These are phyloP conservation scores for Dichetophora obliterata DNA, from an alignment of 2,888 invertebrate genomes.

Conservation along the genomic window DNA sequence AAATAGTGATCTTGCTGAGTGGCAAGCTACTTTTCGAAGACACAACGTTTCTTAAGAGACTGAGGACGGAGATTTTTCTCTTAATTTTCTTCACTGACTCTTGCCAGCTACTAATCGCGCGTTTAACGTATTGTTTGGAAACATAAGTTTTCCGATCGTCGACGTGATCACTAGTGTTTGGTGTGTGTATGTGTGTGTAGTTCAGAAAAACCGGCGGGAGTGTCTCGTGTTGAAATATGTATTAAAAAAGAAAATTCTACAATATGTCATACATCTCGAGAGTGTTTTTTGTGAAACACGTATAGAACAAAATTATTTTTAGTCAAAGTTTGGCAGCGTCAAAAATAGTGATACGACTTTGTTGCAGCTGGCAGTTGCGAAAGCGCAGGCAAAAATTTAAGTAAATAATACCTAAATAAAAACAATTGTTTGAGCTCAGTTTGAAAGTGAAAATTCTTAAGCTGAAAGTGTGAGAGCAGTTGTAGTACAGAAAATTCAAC, in stretches of 20 bases:
- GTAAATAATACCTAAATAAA: too few relatives aligned
- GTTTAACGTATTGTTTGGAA: not conserved
- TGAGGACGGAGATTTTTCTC: not conserved
- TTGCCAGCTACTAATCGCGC: too few relatives aligned
- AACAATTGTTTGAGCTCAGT: too few relatives aligned
- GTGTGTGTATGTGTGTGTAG: not conserved
- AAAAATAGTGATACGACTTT: not conserved
- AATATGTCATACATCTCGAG: too few relatives aligned
- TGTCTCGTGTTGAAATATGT: not conserved
- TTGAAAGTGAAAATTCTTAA: too few relatives aligned
- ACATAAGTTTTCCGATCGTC: conserved; percentile 21
- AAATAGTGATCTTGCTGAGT: not conserved
- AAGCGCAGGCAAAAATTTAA: too few relatives aligned
- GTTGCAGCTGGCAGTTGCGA: too few relatives aligned
- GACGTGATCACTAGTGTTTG: conserved; percentile 14
- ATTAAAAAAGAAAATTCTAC: too few relatives aligned
- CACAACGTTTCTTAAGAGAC: conserved; percentile 7
- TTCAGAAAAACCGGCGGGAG: not conserved
- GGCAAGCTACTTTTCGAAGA: not conserved
- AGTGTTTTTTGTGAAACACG: not conserved
- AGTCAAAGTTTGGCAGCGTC: not conserved
- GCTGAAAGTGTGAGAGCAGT: too few relatives aligned
- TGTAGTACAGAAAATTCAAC: too few relatives aligned
- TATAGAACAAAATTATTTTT: conserved; percentile 17
- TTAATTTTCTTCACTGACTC: not conserved